Evolutionary conservation across 2,888 invertebrate species (phyloP).

Genomic region (Thymelicus sylvestris): DNA sequence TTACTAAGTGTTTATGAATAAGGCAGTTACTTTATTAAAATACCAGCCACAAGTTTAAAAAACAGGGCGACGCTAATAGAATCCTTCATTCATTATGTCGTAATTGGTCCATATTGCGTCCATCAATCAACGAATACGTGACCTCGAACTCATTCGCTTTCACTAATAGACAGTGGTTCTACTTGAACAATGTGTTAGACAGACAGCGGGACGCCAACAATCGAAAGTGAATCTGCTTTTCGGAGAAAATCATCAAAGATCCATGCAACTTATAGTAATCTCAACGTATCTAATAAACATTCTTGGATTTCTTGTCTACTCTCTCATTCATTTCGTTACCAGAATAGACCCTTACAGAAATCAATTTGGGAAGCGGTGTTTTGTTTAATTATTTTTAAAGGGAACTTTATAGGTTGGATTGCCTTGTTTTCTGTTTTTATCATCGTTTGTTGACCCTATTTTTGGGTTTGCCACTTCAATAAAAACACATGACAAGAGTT

Average conservation of each 20-base stretch:
- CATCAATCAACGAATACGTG: conserved; percentile 54
- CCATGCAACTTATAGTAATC: not conserved
- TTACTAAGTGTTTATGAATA: no score
- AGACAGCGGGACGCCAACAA: conserved; percentile 60
- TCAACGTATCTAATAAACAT: not conserved
- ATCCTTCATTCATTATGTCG: not conserved
- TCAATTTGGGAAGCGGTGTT: not conserved
- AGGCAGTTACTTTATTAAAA: no score
- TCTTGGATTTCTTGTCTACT: not conserved
- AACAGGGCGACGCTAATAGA: not conserved
- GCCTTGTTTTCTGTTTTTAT: no score
- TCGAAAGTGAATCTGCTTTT: conserved; percentile 54
- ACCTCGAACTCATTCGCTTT: conserved; percentile 52
- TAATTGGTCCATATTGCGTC: not conserved
- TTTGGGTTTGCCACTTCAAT: no score
- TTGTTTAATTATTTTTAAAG: not conserved
- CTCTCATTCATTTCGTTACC: not conserved
- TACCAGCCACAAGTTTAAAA: no score
- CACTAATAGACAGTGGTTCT: conserved; percentile 42
- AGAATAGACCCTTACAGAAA: not conserved
- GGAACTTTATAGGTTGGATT: no score
- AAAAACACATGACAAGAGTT: no score
- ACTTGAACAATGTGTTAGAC: conserved; percentile 40
- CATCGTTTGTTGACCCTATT: no score
- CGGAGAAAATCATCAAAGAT: conserved; percentile 44